Conservation (phyloP, 2,113 vertebrate genomes). For the Herpailurus yagouaroundi region DNA sequence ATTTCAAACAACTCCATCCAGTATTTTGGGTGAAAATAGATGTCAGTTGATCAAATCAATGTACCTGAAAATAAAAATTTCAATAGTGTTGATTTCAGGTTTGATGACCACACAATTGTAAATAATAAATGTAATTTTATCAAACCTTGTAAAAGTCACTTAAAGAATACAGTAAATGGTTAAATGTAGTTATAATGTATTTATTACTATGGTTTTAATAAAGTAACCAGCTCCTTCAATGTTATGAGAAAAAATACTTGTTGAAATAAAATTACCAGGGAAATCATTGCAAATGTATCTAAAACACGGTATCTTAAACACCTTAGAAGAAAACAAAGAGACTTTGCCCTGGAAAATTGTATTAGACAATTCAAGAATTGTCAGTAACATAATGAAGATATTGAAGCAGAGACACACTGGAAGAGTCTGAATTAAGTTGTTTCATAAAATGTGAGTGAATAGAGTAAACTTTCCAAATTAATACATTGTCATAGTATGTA, state of each 20-base stretch:
- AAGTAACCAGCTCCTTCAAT: neutral
- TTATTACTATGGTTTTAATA: neutral
- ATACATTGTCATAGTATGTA: neutral
- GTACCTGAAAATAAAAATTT: neutral
- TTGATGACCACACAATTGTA: neutral
- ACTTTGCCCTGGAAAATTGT: neutral
- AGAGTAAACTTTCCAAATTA: neutral
- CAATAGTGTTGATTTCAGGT: neutral
- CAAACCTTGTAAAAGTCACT: neutral
- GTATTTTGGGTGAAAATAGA: neutral
- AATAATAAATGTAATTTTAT: neutral
- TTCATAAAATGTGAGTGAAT: neutral
- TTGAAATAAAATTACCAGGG: neutral
- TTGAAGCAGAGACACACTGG: neutral
- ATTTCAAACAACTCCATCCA: neutral
- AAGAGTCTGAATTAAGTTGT: neutral
- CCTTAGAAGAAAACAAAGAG: neutral
- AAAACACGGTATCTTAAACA: neutral
- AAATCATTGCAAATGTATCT: neutral
- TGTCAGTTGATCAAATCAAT: neutral
- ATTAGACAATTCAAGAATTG: neutral
- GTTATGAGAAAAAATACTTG: neutral
- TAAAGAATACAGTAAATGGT: neutral
- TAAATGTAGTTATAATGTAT: neutral
- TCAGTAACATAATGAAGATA: neutral